Base-by-base conservation (phyloP, 2,113 vertebrate genomes). In the Polyodon spathula region DNA sequence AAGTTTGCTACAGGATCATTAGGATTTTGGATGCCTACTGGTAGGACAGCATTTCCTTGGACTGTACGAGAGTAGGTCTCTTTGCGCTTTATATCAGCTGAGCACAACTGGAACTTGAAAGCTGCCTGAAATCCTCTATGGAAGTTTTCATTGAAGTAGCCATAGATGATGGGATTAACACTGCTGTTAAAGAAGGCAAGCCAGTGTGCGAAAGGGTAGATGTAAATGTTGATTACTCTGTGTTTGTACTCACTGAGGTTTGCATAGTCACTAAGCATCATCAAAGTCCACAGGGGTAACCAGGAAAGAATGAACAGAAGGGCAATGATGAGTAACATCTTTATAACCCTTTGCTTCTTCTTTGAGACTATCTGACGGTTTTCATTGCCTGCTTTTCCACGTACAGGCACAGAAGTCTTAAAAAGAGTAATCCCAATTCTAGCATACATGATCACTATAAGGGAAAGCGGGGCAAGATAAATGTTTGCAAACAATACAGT, bases 171-270 rank as follows among this genome's bases (percentile, higher is more conserved):
- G 37, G 94, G 92, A 75, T 96, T 93, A 76, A 95, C 4, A 0
- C 93, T 96, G 83, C 92, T 97, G 74, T 97, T 97, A 73, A 85
- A 93, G 66, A 97, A 97, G 10, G 92, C 92, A 6, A 97, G 75
- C 93, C 93, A 96, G 71, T 94, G 93, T 8, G 93, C 94, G 0
- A 93, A 90, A 8, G 94, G 93, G 11, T 95, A 97, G 41, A 94
- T 63, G n/a, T 93, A 97, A 51, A 92, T 89, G 71, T 94, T 93
- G 71, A 96, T 89, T 62, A 93, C 58, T 40, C 76, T 71, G 61
- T 92, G 66, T 61, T 92, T 87, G 1, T 66, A 58, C 42, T 88
- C 77, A 0, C 86, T 90, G 16, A 97, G 81, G 56, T 77, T 81
- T 38, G 87, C 82, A 0, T 97, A 97, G 76, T 97, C 92, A 0